Percentiles rank a stretch among this genome's conserved stretches.
Conservation (phyloP, 2,888 invertebrate species). For the Stenotaenia linearis region DNA sequence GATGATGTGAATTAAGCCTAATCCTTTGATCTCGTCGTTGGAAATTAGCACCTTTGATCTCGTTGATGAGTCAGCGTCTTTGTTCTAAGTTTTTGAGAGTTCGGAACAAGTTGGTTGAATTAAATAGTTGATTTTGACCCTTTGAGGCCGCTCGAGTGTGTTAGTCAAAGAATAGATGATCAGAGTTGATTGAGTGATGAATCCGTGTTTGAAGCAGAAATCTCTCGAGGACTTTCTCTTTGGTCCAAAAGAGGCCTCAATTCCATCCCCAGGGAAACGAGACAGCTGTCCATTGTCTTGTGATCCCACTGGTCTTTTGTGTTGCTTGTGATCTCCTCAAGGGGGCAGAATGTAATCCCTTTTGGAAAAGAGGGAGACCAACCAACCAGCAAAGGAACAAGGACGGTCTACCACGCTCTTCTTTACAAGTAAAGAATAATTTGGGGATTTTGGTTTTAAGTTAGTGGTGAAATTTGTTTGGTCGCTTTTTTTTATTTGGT, state of each 20-base stretch:
- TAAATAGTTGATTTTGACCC: slow-evolving; percentile 4
- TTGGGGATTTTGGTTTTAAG: neutral
- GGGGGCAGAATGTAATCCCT: slow-evolving; percentile 17
- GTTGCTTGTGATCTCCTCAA: slow-evolving; percentile 24
- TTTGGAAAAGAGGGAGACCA: slow-evolving; percentile 26
- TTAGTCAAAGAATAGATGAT: neutral
- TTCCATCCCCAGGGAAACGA: slow-evolving; percentile 16
- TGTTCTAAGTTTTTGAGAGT: neutral
- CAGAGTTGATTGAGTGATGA: slow-evolving; percentile 20
- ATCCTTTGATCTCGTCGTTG: neutral
- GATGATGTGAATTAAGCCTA: neutral
- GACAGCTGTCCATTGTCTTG: slow-evolving; percentile 26
- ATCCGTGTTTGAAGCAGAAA: slow-evolving; percentile 21
- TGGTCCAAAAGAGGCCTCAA: neutral
- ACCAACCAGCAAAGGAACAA: neutral
- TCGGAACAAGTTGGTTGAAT: neutral
- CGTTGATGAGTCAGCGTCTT: neutral
- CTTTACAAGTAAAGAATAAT: neutral
- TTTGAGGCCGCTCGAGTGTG: neutral
- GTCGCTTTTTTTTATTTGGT: neutral
- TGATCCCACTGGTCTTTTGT: slow-evolving; percentile 26
- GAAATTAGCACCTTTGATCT: neutral
- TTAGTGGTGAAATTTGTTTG: neutral
- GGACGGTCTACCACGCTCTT: slow-evolving; percentile 8
- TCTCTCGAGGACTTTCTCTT: neutral